Evolutionary conservation across 2,888 invertebrate species (phyloP), one percentile per base, ranked within the genome.

Genomic region (Seira ritae): DNA sequence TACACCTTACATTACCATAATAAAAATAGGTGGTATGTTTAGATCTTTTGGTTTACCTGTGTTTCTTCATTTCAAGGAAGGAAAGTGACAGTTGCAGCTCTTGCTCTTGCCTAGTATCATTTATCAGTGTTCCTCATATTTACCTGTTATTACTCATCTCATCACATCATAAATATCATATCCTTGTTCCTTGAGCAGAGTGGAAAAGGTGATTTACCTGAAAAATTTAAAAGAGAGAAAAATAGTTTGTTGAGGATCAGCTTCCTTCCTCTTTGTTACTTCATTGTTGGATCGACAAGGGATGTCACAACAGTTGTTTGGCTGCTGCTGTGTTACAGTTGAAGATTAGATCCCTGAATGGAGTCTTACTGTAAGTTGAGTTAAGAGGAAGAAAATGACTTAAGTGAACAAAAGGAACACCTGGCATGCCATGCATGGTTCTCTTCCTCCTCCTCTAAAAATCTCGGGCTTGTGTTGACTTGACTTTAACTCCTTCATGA

Each of bases 261-360:
- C 17, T 70, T 70, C 55, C 71, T 71, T 55, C 20, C 71, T 23
- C 50, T 66, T 67, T 66, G 20, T 66, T 62, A 3, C 19, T n/a
- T 24, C 17, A 31, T 22, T 23, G 6, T 66, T 66, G 20, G 12
- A 12, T 66, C 66, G 23, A 19, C 20, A 23, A 24, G 31, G 3
- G 72, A 70, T 79, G 79, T 79, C 79, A 79, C 79, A 79, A 79
- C 79, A 72, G 79, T 79, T 79, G 79, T 66, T 42, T 65, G 71
- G 79, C 37, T 72, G 72, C 46, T 15, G 1, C 10, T 22, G 22
- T 17, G 12, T 65, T 20, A 3, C n/a, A n/a, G n/a, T n/a, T n/a
- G n/a, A n/a, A n/a, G n/a, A n/a, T n/a, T n/a, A n/a, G n/a, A n/a
- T n/a, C n/a, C n/a, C n/a, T n/a, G n/a, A n/a, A n/a, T n/a, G n/a